These are phyloP conservation scores for Lasioglossum figueresi DNA, from an alignment of 2,888 invertebrate species.

Conservation along the genomic window DNA sequence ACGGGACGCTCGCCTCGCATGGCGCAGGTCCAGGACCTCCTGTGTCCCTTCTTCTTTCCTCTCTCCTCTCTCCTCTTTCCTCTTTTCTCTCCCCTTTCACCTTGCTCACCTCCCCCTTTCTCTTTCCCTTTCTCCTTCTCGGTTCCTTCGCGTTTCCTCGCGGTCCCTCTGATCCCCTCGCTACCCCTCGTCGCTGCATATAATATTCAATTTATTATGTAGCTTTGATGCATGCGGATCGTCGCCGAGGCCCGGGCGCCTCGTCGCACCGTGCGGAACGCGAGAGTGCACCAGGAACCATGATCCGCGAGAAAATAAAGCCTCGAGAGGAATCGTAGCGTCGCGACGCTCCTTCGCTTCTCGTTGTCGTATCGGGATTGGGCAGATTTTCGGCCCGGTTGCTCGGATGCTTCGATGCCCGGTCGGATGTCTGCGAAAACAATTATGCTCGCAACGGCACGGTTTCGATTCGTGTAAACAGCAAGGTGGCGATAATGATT, in stretches of 20 bases:
- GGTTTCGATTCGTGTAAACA: not conserved
- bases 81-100: constrained; percentile 23
- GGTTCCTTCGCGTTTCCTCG: constrained; percentile 3
- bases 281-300: not conserved
- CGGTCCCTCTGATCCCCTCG: not conserved
- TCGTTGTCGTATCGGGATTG: no score
- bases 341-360: not conserved
- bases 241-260: not conserved
- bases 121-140: not conserved
- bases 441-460: not conserved
- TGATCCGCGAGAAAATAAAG: constrained; percentile 22
- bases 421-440: not conserved
- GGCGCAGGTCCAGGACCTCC: constrained; percentile 75
- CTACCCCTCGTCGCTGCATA: constrained; percentile 40
- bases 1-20: constrained; percentile 68
- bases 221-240: constrained; percentile 65
- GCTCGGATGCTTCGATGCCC: not conserved
- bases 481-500: not conserved
- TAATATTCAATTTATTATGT: constrained; percentile 76
- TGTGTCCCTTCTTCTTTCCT: constrained; percentile 55
- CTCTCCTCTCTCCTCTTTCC: constrained; percentile 41
- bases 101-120: not conserved
- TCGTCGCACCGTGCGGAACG: not conserved
- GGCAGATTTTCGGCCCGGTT: constrained; percentile 15
- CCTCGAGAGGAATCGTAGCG: not conserved